Evolutionary conservation across 2,797 vertebrate species (phyloP), one percentile per base, ranked within the genome.

Genomic region (Hemibagrus guttatus): DNA sequence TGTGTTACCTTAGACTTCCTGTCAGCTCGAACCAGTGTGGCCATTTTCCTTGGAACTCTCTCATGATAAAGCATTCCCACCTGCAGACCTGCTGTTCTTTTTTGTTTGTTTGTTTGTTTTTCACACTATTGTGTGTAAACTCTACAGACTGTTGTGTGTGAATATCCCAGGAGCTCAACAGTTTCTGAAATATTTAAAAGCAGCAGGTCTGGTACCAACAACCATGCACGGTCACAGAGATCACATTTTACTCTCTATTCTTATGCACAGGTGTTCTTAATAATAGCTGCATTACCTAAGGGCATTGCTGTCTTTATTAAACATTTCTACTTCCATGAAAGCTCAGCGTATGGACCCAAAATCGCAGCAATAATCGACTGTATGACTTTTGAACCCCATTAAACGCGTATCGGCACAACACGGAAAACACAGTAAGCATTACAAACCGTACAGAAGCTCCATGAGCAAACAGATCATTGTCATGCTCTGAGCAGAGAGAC

Each of bases 351-450:
- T 19, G 13, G n/a, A 76, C 49, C 17, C 26, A 13, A 80, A 79
- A 23, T 6, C 19, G 17, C 21, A 64, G 78, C 35, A 46, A 61
- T 81, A 82, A 66, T 52, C 1, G 6, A 42, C 35, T 64, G 61
- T 6, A 23, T 66, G 81, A 83, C 81, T 83, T 83, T 83, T 83
- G 81, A 68, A 83, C 80, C 58, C 21, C 21, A 26, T 59, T 11
- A 28, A 52, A 75, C 13, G 14, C 46, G 14, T 14, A 54, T 76
- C 28, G 64, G n/a, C 26, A 64, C 61, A 82, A 64, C 26, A 49
- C 26, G 6, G 52, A 58, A 28, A 35, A 49, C 72, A 75, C 14
- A 74, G 1, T 13, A 19, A 3, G 3, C 26, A 52, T 19, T 16
- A 66, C 42, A 31, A 56, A 31, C 59, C 46, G 6, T 2, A 78